These are phyloP conservation scores for Jacana jacana DNA, from an alignment of 2,113 vertebrate genomes.

Conservation along the genomic window DNA sequence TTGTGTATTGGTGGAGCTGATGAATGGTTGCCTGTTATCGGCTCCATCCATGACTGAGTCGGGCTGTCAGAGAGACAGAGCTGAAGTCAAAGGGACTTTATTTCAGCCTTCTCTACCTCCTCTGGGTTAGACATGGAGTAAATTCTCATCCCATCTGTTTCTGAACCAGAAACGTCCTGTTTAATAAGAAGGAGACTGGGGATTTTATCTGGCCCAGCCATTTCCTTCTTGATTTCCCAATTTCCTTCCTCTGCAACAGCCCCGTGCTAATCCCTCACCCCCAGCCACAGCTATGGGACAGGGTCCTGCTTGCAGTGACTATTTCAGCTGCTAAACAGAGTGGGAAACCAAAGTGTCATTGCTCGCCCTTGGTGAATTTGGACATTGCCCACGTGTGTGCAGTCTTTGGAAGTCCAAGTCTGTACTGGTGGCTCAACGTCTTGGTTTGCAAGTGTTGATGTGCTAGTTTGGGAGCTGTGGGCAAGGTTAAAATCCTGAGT, in stretches of 20 bases:
- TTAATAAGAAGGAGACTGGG: not conserved
- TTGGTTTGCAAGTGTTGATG: not conserved
- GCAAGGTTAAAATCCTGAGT: not conserved
- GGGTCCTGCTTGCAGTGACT: not conserved
- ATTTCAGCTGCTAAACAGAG: not conserved
- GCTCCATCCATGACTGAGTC: not conserved
- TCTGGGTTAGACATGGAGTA: not conserved
- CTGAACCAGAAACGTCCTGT: not conserved
- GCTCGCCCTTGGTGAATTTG: not conserved
- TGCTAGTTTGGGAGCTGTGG: not conserved
- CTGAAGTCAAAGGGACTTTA: conserved; percentile 33
- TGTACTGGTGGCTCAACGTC: not conserved
- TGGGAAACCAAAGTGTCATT: not conserved
- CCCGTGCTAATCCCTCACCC: not conserved
- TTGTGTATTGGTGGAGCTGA: conserved; percentile 28
- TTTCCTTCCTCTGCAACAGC: not conserved
- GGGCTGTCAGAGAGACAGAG: conserved; percentile 5
- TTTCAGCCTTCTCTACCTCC: not conserved
- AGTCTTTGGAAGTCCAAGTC: not conserved
- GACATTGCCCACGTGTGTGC: not conserved
- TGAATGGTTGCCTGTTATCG: conserved; percentile 56
- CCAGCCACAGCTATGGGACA: not conserved
- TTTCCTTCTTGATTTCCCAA: not conserved
- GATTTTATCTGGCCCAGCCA: not conserved
- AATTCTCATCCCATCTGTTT: conserved; percentile 20